Evolutionary conservation across 2,113 vertebrate genomes (phyloP).

Genomic region (Brachypodius melanocephalos): DNA sequence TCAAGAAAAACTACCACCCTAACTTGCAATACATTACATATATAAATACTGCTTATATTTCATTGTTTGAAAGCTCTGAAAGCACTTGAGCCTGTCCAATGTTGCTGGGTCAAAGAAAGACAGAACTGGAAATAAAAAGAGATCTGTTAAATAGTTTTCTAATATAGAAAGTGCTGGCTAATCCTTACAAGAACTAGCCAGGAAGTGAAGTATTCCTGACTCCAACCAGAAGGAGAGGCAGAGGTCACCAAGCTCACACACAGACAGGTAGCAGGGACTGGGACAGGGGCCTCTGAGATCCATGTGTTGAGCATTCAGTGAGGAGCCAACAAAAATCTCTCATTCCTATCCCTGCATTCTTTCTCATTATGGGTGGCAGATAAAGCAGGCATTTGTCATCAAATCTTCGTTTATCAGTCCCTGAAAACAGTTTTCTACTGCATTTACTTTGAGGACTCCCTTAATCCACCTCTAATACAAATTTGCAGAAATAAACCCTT

Average conservation of each 20-base stretch:
- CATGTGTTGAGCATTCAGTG: not conserved
- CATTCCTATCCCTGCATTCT: not conserved
- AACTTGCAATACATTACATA: not conserved
- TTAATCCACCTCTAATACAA: not conserved
- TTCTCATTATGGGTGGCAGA: not conserved
- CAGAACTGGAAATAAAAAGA: not conserved
- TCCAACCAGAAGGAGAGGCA: not conserved
- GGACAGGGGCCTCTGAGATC: not conserved
- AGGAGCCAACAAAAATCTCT: not conserved
- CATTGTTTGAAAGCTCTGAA: not conserved
- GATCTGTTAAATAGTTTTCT: not conserved
- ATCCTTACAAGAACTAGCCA: not conserved
- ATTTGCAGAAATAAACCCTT: not conserved
- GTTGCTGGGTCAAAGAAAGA: not conserved
- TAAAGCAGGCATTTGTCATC: not conserved
- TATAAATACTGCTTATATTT: not conserved
- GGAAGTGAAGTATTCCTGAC: not conserved
- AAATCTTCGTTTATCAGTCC: not conserved
- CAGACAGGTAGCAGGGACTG: not conserved
- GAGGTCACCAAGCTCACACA: not conserved
- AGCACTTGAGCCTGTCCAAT: not conserved
- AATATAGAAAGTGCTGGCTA: not conserved
- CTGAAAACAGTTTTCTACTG: not conserved
- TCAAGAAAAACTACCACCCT: not conserved
- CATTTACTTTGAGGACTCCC: not conserved